Evolutionary conservation across 2,888 invertebrate genomes (phyloP), one percentile per base, ranked within the genome.

Genomic region (Phalera bucephala): DNA sequence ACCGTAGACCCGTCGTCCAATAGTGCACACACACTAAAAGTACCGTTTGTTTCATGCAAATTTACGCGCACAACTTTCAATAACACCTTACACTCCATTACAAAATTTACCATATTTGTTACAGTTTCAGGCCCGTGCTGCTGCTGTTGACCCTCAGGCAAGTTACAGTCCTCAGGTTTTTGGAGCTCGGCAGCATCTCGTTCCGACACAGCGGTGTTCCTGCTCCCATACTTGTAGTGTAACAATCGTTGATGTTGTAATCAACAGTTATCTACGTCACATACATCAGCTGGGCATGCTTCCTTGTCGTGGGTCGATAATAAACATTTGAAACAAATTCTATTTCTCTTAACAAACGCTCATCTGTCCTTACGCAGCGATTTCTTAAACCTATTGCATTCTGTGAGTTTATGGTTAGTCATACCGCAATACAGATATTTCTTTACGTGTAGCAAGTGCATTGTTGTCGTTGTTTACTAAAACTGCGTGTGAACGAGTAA

Each of bases 1-100:
- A 60, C 54, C 1, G 54, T 52, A 0, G 62, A 49, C 1, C 58
- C 65, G 21, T 59, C 59, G 19, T 64, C 63, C 0, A 61, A 36
- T 1, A 62, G 33, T 5, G 60, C 62, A 19, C 10, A 34, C 1
- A 41, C 20, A 9, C 23, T 33, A 0, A 51, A 5, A 1, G 26
- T 32, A 25, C 60, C 52, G 10, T 52, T 47, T 11, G 52, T 52
- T 14, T 54, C 57, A 5, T 40, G 27, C 7, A 59, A 13, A 3
- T 20, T 27, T 1, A 57, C 37, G 1, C 51, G 53, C 13, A 57
- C 49, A 8, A 36, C 30, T 49, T 50, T 59, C 21, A 53, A 26
- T 8, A 51, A 31, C 12, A 52, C 45, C 36, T 36, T 45, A 13
- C 25, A 8, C 2, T 21, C 21, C 4, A 11, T 10, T 17, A 17